Conservation (phyloP, 2,113 vertebrate genomes). For the Cygnus buccinator region DNA sequence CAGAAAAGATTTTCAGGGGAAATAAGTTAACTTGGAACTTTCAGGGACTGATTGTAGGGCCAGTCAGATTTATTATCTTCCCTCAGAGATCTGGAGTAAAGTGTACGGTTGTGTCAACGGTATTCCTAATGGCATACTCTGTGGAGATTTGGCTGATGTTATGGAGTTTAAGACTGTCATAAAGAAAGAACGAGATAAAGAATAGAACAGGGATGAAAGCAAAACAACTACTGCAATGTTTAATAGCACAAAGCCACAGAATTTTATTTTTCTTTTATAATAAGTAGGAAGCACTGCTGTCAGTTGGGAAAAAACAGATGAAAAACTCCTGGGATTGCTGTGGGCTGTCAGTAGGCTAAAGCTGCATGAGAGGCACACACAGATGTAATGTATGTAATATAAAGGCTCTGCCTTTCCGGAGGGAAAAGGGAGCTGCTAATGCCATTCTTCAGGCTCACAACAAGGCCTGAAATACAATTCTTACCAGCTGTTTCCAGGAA, state of each 20-base stretch:
- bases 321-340: neutral
- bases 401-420: neutral
- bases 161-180: neutral
- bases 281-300: neutral
- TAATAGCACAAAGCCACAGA: neutral
- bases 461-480: constrained; percentile 32
- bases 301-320: neutral
- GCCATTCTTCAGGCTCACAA: neutral
- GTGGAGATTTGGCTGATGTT: neutral
- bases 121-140: neutral
- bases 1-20: neutral
- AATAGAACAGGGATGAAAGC: neutral
- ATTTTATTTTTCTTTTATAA: neutral
- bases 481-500: constrained; percentile 9
- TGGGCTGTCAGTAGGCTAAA: neutral
- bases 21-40: neutral
- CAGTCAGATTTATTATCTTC: neutral
- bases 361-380: neutral
- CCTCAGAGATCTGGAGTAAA: neutral
- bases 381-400: neutral
- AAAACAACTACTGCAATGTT: neutral
- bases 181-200: neutral
- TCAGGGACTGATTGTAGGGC: fast-evolving
- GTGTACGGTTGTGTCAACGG: neutral
- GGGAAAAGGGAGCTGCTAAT: neutral